Base-by-base conservation (phyloP, 2,113 vertebrate genomes). In the Antigone vipio region DNA sequence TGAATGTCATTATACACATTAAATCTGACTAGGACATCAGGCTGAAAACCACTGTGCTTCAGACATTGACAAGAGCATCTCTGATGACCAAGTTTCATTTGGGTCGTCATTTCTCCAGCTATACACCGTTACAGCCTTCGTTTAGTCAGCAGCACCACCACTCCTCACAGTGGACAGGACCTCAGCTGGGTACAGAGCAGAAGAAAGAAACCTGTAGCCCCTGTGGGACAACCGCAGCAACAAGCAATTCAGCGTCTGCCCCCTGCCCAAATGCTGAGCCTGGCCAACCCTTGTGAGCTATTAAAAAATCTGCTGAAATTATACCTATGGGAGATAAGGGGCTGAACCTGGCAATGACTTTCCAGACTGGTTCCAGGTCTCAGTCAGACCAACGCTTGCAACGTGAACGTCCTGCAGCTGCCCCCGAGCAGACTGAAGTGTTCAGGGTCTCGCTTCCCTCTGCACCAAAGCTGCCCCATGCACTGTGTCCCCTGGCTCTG, bases 81-180 rank as follows among this genome's bases (percentile, higher is more conserved):
- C 79, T 64, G 49, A 32, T 78, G 56, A 56, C 38, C 64, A 56
- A 7, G 22, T 56, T n/a, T 78, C 56, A 38, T 23, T 63, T n/a
- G 15, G 5, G 38, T 74, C 22, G 35, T 49, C 0, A 0, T 49
- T 78, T 42, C 47, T 60, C 52, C 40, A 59, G 13, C 45, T 86
- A 9, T 21, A 15, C 19, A 21, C 23, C 19, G 8, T 15, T 45
- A 58, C 10, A 73, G 16, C 34, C 32, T 47, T 73, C 2, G 0
- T 49, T 79, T 52, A 81, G 14, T 34, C 59, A 95, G 29, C 69
- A 88, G 63, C 50, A 58, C 15, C 8, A 2, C 55, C 30, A 7
- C 34, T 40, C n/a, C 55, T 67, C 30, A 15, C 47, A 52, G 67
- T 2, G 7, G 8, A 27, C 45, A 45, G 38, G 50, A 58, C 15